Base-by-base conservation (phyloP, 2,888 invertebrate species). In the Galerucella calmariensis region DNA sequence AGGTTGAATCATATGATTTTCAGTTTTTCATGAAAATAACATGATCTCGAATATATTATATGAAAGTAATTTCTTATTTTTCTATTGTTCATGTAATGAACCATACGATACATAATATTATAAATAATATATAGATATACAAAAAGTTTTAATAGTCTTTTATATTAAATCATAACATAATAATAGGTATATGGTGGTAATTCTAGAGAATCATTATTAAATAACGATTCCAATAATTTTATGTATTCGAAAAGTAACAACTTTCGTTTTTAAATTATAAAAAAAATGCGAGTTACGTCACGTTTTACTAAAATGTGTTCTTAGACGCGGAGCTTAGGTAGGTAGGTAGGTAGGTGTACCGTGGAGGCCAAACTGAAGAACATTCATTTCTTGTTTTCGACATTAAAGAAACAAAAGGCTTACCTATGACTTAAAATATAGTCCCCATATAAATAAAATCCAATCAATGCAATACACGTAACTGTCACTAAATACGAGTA, bases 271-370 rank as follows among this genome's bases (percentile, higher is more conserved):
- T 35, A 14, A 61, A 41, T 12, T 35, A 20, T 20, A 20, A 14
- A n/a, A 12, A 61, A 61, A 35, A 41, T 63, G 46, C n/a, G 44
- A 63, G n/a, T 63, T 63, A 63, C 63, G 46, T 63, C 63, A 63
- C 63, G 27, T n/a, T 41, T 12, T n/a, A 62, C 62, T 11, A 11
- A 41, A n/a, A 41, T 27, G 62, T 63, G 56, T 56, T 51, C 56
- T 56, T 56, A 56, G 56, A 56, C 56, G 53, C n/a, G 66, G 27
- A 67, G 46, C 59, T 20, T 67, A 67, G 53, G 67, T 61, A 53
- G 69, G 69, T 61, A 62, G 62, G 63, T 67, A 67, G 53, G 67
- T 61, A 53, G 69, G 69, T 61, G 69, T 69, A 69, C 69, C 27
- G 51, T 62, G 62, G 69, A 69, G 69, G 69, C 62, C 69, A 62